A percentile compares a stretch with the other conserved stretches of the same genome.
Evolutionary conservation across 2,888 invertebrate genomes (phyloP).

Genomic region (Pasiphila rectangulata): DNA sequence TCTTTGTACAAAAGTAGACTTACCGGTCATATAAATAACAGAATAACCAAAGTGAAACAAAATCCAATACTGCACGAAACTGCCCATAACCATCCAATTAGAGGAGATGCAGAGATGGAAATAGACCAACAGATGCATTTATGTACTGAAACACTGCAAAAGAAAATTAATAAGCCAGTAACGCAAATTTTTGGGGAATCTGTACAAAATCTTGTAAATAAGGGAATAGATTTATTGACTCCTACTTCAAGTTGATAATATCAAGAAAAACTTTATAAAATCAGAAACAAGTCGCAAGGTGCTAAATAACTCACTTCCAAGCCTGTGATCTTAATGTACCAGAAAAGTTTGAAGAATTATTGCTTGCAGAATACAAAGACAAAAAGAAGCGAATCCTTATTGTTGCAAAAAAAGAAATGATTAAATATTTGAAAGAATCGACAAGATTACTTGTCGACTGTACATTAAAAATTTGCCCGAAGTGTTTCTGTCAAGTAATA

Average conservation of each 20-base stretch:
- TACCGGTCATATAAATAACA: too few species aligned
- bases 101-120: neutral
- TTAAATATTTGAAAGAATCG: constrained; percentile 18
- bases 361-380: constrained; percentile 9
- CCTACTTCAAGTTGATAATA: too few species aligned
- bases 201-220: neutral
- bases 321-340: constrained; percentile 13
- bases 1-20: too few species aligned
- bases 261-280: too few species aligned
- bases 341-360: constrained; percentile 17
- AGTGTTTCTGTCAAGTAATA: constrained; percentile 24
- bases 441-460: constrained; percentile 17
- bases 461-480: constrained; percentile 22
- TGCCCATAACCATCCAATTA: neutral
- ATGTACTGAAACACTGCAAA: constrained; percentile 3
- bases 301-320: constrained; percentile 19
- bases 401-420: constrained; percentile 34
- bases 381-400: constrained; percentile 10
- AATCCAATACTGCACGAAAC: neutral
- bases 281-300: constrained; percentile 14
- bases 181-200: neutral
- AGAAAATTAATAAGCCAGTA: neutral
- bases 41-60: too few species aligned
- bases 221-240: neutral
- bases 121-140: neutral